phyloP scores from a whole-genome alignment of 2,888 invertebrate genomes.

The Sarcophaga caerulescens region DNA sequence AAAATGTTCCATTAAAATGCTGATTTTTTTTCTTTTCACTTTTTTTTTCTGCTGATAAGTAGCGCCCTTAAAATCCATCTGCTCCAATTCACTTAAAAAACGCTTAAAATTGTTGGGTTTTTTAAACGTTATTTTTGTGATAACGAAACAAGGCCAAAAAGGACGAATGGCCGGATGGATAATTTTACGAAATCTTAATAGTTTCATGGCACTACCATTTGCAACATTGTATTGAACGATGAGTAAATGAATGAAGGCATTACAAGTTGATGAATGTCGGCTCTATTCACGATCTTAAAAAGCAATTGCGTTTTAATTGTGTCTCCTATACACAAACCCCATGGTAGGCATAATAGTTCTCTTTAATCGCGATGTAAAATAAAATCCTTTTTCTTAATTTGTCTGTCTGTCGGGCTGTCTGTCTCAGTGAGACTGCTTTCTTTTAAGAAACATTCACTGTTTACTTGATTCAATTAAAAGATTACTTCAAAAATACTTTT shows the following conservation, averaged over 20 bases:
- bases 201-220: neutral
- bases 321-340: neutral
- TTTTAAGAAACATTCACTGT: neutral
- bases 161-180: neutral
- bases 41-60: neutral
- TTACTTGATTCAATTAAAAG: constrained; percentile 44
- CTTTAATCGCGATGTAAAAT: neutral
- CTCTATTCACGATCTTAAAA: neutral
- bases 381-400: constrained; percentile 6
- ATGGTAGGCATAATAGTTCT: no score
- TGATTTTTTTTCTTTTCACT: neutral
- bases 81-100: neutral
- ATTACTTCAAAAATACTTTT: neutral
- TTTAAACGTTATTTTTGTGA: constrained; percentile 27
- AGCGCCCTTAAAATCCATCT: neutral
- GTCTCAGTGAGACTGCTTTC: neutral
- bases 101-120: neutral
- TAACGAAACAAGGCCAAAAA: neutral
- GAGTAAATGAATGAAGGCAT: neutral
- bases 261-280: neutral
- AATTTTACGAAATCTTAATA: neutral
- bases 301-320: constrained; percentile 30
- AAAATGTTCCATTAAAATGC: neutral
- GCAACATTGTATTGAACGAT: neutral
- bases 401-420: neutral